Percentiles rank a stretch among this genome's conserved stretches.
Evolutionary conservation across 2,888 invertebrate genomes (phyloP).

Genomic region (Xestia ashworthii): DNA sequence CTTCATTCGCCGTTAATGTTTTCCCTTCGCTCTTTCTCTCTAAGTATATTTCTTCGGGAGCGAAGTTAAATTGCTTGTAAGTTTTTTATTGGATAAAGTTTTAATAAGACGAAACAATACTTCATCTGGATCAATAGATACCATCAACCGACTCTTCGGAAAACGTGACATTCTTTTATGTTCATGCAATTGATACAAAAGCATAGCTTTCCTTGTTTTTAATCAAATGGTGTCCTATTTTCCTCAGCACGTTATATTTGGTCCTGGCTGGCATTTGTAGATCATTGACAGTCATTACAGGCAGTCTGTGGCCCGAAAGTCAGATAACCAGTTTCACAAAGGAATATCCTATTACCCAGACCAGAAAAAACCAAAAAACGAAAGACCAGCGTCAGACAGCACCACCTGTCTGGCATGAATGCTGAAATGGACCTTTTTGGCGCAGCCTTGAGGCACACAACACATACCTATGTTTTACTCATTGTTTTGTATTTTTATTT

Average conservation of each 20-base stretch:
- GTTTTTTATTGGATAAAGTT: constrained; percentile 68
- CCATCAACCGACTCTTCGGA: constrained; percentile 10
- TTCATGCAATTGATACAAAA: background rate
- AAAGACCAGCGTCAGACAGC: too few species aligned
- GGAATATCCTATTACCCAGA: background rate
- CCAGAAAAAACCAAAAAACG: too few species aligned
- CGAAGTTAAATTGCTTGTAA: constrained; percentile 68
- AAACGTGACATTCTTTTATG: constrained; percentile 11
- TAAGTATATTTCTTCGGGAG: constrained; percentile 55
- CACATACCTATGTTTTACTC: too few species aligned
- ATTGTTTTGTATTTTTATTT: too few species aligned
- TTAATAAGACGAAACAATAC: constrained; percentile 66
- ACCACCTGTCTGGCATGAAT: too few species aligned
- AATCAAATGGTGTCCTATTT: background rate
- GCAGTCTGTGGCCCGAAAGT: background rate
- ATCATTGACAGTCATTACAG: background rate
- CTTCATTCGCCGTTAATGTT: constrained; percentile 59
- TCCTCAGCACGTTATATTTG: background rate
- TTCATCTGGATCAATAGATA: constrained; percentile 52
- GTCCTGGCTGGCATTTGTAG: background rate
- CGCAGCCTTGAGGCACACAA: too few species aligned
- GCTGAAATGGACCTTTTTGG: too few species aligned
- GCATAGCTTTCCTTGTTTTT: background rate
- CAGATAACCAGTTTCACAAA: background rate
- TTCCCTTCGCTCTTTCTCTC: constrained; percentile 43